Percentiles rank a stretch among this genome's conserved stretches.
phyloP scores from a whole-genome alignment of 2,113 vertebrate species.

The Rousettus leschenaultii region DNA sequence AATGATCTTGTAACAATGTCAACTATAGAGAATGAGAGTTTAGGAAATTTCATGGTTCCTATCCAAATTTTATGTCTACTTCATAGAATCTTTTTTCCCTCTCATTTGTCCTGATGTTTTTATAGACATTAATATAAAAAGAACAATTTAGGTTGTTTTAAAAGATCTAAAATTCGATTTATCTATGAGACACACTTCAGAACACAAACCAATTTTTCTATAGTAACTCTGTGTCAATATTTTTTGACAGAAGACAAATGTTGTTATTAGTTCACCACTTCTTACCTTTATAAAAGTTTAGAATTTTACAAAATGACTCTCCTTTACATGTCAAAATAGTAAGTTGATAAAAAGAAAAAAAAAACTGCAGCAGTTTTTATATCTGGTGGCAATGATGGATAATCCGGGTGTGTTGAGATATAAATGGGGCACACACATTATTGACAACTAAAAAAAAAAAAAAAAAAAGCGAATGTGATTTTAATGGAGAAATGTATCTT shows the following conservation, averaged over 20 bases:
- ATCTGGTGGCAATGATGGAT: slow-evolving; percentile 76
- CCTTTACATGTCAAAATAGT: slow-evolving; percentile 85
- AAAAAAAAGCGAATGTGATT: slow-evolving; percentile 60
- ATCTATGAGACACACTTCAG: slow-evolving; percentile 91
- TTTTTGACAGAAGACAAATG: slow-evolving; percentile 95
- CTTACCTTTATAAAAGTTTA: slow-evolving; percentile 88
- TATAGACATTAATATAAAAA: slow-evolving; percentile 75
- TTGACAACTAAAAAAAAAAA: slow-evolving; percentile 64
- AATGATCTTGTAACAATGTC: slow-evolving; percentile 32
- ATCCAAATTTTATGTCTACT: slow-evolving; percentile 27
- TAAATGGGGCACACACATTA: slow-evolving; percentile 73
- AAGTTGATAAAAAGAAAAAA: slow-evolving; percentile 74
- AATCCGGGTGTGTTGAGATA: slow-evolving; percentile 60
- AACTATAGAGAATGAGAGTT: slow-evolving; percentile 21
- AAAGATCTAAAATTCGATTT: slow-evolving; percentile 86
- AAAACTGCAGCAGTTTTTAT: slow-evolving; percentile 69
- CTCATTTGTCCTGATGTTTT: slow-evolving; percentile 52
- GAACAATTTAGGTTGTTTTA: slow-evolving; percentile 79
- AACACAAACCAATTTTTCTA: slow-evolving; percentile 96
- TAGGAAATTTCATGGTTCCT: slow-evolving; percentile 30
- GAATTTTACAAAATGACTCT: slow-evolving; percentile 85
- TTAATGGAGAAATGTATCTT: slow-evolving; percentile 73
- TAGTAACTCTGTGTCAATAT: slow-evolving; percentile 95
- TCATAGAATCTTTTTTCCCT: neutral
- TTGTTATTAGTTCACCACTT: slow-evolving; percentile 96